phyloP scores from a whole-genome alignment of 2,113 vertebrate genomes.

The Heterotilapia buettikoferi region DNA sequence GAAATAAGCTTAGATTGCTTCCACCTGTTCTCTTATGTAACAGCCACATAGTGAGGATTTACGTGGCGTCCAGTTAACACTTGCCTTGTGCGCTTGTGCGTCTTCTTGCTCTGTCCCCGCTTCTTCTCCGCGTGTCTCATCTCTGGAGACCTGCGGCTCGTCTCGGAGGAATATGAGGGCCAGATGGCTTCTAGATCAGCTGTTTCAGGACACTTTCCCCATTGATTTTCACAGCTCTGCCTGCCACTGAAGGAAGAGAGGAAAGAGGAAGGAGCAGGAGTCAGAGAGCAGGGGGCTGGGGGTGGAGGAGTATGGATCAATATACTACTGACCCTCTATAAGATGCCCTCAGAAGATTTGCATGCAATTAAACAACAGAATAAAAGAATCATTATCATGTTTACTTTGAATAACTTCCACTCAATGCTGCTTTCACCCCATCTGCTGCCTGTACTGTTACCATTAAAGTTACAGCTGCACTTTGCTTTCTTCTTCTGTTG shows the following conservation, averaged over 20 bases:
- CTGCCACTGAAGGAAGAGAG: constrained; percentile 55
- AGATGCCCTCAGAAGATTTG: constrained; percentile 11
- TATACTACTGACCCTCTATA: not conserved
- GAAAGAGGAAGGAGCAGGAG: not conserved
- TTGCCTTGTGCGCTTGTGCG: not conserved
- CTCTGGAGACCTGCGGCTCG: not conserved
- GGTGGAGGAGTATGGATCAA: constrained; percentile 14
- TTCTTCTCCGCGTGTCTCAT: not conserved
- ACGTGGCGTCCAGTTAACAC: not conserved
- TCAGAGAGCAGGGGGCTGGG: not conserved
- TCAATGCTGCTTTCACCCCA: not conserved
- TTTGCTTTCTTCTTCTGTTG: not conserved
- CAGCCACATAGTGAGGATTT: not conserved
- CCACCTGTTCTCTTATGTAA: constrained; percentile 9
- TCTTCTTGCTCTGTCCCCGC: not conserved
- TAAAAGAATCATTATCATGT: not conserved
- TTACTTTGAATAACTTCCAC: not conserved
- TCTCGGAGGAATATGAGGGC: constrained; percentile 54
- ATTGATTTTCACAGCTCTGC: constrained; percentile 72
- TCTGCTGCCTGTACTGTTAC: not conserved
- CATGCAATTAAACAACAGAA: not conserved
- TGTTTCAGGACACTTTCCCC: constrained; percentile 68
- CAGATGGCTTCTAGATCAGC: constrained; percentile 71
- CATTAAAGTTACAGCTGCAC: not conserved
- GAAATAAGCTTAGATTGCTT: not conserved